phyloP scores from a whole-genome alignment of 2,888 invertebrate species.

The Spialia ferax region DNA sequence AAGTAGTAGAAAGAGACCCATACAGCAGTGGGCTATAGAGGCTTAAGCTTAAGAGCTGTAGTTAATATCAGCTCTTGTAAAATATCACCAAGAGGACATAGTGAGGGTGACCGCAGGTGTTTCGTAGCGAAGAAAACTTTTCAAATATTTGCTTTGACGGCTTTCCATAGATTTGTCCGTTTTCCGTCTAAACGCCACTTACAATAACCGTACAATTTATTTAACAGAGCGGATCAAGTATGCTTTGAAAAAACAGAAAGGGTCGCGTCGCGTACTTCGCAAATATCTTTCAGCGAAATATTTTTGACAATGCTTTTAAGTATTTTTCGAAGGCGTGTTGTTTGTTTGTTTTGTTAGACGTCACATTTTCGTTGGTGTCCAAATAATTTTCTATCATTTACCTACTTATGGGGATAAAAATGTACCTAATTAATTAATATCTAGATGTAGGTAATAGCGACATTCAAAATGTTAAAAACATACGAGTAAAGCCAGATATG shows the following conservation, averaged over 20 bases:
- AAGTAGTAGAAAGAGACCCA: too few species aligned
- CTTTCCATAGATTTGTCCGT: conserved; percentile 75
- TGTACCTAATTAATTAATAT: too few species aligned
- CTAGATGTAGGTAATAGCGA: too few species aligned
- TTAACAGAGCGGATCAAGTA: conserved; percentile 79
- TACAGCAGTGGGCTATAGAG: too few species aligned
- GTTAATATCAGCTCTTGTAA: conserved; percentile 56
- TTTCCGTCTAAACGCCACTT: conserved; percentile 66
- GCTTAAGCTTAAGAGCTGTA: too few species aligned
- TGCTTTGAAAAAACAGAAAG: conserved; percentile 79
- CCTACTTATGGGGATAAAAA: too few species aligned
- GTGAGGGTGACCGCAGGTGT: conserved; percentile 80
- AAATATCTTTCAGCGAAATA: conserved; percentile 48
- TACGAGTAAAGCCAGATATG: too few species aligned
- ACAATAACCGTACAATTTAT: conserved; percentile 77
- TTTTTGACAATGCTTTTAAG: conserved; percentile 40
- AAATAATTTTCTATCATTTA: too few species aligned
- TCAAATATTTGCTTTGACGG: conserved; percentile 82
- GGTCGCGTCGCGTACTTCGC: conserved; percentile 53
- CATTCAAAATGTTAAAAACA: too few species aligned
- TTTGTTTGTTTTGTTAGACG: too few species aligned
- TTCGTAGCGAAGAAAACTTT: conserved; percentile 66
- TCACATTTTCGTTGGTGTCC: too few species aligned
- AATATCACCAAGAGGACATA: conserved; percentile 67
- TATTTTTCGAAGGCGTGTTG: conserved; percentile 23